A percentile compares a stretch with the other conserved stretches of the same genome.
phyloP scores from a whole-genome alignment of 1,140 invertebrate genomes.

The Diachasmimorpha longicaudata region DNA sequence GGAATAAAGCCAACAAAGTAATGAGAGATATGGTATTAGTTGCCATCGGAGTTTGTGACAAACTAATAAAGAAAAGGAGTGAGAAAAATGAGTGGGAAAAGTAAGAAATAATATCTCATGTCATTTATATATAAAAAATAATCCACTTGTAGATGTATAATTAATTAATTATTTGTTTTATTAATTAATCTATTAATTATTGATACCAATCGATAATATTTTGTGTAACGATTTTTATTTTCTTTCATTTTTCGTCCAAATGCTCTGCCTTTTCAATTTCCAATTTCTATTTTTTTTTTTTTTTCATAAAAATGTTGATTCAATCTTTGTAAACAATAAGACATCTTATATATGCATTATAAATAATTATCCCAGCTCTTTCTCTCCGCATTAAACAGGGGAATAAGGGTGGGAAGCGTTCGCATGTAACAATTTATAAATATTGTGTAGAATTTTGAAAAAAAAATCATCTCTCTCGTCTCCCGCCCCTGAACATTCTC shows the following conservation, averaged over 20 bases:
- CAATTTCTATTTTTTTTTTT: constrained; percentile 17
- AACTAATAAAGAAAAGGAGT: constrained; percentile 23
- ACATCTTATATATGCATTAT: constrained; percentile 41
- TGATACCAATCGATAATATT: constrained; percentile 11
- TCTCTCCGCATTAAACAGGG: constrained; percentile 25
- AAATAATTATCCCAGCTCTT: background rate
- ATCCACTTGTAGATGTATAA: constrained; percentile 34
- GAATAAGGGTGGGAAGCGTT: constrained; percentile 4
- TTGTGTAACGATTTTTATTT: background rate
- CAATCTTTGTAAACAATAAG: constrained; percentile 19
- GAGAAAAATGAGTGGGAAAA: constrained; percentile 31
- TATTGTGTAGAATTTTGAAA: constrained; percentile 38
- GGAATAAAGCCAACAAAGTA: background rate
- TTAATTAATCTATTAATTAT: constrained; percentile 54
- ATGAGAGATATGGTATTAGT: constrained; percentile 36
- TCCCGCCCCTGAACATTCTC: background rate
- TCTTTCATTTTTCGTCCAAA: background rate
- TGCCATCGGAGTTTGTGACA: constrained; percentile 38
- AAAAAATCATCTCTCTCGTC: constrained; percentile 6
- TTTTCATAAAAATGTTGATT: constrained; percentile 12
- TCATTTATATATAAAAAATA: constrained; percentile 47
- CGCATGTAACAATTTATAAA: constrained; percentile 37
- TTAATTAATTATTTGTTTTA: background rate
- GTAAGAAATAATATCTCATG: constrained; percentile 41
- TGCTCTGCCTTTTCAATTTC: constrained; percentile 1